These are phyloP conservation scores for Naja naja DNA, from an alignment of 2,113 vertebrate species.

Conservation along the genomic window DNA sequence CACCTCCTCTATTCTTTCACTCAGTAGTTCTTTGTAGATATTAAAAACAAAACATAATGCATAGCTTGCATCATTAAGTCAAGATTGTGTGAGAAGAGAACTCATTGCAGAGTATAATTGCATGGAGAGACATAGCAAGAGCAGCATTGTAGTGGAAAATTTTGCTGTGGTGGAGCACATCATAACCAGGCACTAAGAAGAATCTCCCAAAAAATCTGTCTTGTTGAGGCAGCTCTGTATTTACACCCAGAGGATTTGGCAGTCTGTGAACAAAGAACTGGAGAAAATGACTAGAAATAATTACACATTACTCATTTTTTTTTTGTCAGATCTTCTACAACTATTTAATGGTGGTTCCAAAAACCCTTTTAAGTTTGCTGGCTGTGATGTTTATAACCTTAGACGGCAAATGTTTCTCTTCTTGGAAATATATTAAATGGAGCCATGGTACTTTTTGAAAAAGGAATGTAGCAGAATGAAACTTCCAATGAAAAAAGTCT, in stretches of 20 bases:
- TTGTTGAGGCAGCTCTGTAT: neutral
- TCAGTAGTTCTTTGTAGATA: neutral
- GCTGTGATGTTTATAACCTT: constrained; percentile 1
- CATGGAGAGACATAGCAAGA: neutral
- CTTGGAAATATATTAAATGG: constrained; percentile 44
- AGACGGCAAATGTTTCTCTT: constrained; percentile 42
- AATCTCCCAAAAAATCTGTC: neutral
- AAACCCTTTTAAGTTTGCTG: neutral
- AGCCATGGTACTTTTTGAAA: constrained; percentile 50
- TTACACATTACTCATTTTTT: neutral
- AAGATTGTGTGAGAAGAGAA: neutral
- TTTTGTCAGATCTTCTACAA: neutral
- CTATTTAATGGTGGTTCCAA: neutral
- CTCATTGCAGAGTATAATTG: neutral
- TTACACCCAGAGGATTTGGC: neutral
- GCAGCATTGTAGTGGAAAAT: neutral
- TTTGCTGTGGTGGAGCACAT: neutral
- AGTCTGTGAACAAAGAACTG: neutral
- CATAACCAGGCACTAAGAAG: neutral
- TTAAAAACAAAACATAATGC: neutral
- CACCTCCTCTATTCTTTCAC: neutral
- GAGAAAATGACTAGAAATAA: neutral
- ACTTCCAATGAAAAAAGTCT: constrained; percentile 52
- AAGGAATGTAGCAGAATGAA: neutral
- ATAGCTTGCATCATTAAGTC: neutral